Conservation (phyloP, 2,113 vertebrate genomes). For the Rhagologus leucostigma region DNA sequence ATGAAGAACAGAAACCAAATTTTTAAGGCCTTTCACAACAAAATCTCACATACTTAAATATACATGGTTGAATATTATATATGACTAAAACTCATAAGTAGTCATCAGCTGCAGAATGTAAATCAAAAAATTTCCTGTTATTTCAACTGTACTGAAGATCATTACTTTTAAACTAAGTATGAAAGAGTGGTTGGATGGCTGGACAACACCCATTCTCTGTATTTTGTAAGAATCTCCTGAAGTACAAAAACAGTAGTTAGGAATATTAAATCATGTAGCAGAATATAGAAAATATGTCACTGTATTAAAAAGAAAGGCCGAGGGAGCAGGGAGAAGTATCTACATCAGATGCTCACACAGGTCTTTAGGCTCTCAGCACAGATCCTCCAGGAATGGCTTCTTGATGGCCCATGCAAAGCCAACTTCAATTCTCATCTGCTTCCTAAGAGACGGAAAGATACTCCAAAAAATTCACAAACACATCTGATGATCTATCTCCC, state of each 20-base stretch:
- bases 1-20: neutral
- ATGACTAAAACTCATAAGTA: neutral
- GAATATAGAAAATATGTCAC: neutral
- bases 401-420: neutral
- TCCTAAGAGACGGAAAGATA: neutral
- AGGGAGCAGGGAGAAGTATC: neutral
- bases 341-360: neutral
- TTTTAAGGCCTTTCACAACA: neutral
- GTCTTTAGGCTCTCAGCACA: neutral
- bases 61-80: neutral
- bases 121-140: neutral
- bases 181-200: neutral
- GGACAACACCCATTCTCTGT: neutral
- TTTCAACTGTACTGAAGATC: neutral
- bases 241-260: neutral
- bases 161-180: neutral
- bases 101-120: neutral
- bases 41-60: neutral
- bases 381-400: neutral
- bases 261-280: neutral
- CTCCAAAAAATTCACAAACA: neutral
- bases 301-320: neutral
- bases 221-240: neutral
- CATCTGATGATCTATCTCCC: neutral
- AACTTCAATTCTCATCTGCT: neutral